These are phyloP conservation scores for Harpagoxenus sublaevis DNA, from an alignment of 2,888 invertebrate species.

Conservation along the genomic window DNA sequence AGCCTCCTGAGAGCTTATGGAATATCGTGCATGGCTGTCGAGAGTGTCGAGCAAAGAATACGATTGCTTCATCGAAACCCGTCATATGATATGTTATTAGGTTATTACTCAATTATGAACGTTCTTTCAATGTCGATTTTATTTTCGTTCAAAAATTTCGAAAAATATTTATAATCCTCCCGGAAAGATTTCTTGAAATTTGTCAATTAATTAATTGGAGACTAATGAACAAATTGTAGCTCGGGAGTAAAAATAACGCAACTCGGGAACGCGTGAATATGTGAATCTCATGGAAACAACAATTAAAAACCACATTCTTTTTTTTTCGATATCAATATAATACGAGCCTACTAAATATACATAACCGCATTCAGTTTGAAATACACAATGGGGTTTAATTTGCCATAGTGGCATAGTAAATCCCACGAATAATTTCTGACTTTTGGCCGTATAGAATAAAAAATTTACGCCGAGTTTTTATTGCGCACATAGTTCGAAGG, in stretches of 20 bases:
- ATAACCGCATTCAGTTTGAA: background rate
- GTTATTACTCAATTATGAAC: constrained; percentile 25
- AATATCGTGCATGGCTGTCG: constrained; percentile 22
- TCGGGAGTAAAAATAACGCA: constrained; percentile 12
- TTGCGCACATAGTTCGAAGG: constrained; percentile 22
- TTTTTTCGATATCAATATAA: background rate
- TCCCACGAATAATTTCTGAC: constrained; percentile 33
- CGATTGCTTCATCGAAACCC: constrained; percentile 7
- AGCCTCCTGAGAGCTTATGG: constrained; percentile 16
- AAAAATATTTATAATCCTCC: background rate
- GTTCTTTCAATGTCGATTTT: background rate
- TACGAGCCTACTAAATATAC: background rate
- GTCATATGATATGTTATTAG: background rate
- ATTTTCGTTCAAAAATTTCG: background rate
- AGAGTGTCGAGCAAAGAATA: constrained; percentile 25
- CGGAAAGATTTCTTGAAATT: background rate
- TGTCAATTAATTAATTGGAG: background rate
- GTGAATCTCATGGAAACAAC: background rate
- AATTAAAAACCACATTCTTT: background rate
- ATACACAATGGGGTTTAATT: background rate
- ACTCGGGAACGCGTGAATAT: background rate
- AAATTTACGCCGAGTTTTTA: constrained; percentile 28
- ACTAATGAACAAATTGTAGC: background rate
- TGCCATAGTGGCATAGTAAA: background rate
- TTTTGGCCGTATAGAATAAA: background rate